A percentile compares a stretch with the other conserved stretches of the same genome.
phyloP scores from a whole-genome alignment of 2,113 vertebrate genomes.

The Anguilla rostrata region DNA sequence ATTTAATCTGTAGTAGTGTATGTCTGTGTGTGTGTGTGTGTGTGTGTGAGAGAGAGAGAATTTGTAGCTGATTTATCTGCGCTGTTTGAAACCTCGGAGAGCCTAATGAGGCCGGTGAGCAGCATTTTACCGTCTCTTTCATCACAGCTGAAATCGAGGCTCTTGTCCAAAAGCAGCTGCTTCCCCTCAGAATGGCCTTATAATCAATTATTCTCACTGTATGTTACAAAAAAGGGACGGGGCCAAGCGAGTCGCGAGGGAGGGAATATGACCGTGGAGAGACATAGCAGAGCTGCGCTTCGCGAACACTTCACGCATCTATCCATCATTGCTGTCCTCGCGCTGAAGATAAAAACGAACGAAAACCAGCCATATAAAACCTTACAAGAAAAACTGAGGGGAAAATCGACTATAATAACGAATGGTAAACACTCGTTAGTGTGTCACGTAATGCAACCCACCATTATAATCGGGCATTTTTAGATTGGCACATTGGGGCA shows the following conservation, averaged over 20 bases:
- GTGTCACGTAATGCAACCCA: too few relatives aligned
- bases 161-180: slow-evolving; percentile 35
- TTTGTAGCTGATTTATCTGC: not conserved
- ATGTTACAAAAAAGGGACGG: not conserved
- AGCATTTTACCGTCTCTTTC: not conserved
- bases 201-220: not conserved
- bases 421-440: too few relatives aligned
- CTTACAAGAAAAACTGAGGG: too few relatives aligned
- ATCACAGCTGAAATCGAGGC: slow-evolving; percentile 27
- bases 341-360: too few relatives aligned
- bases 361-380: too few relatives aligned
- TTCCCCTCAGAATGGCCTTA: slow-evolving; percentile 31
- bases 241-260: not conserved
- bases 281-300: not conserved
- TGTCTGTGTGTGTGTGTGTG: not conserved
- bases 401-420: too few relatives aligned
- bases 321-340: not conserved
- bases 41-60: slow-evolving; percentile 4
- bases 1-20: too few relatives aligned
- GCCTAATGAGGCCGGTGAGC: not conserved
- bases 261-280: not conserved
- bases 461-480: too few relatives aligned
- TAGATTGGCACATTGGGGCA: too few relatives aligned
- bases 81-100: not conserved
- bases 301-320: not conserved